phyloP scores from a whole-genome alignment of 2,888 invertebrate species.

The Aphidoletes aphidimyza region DNA sequence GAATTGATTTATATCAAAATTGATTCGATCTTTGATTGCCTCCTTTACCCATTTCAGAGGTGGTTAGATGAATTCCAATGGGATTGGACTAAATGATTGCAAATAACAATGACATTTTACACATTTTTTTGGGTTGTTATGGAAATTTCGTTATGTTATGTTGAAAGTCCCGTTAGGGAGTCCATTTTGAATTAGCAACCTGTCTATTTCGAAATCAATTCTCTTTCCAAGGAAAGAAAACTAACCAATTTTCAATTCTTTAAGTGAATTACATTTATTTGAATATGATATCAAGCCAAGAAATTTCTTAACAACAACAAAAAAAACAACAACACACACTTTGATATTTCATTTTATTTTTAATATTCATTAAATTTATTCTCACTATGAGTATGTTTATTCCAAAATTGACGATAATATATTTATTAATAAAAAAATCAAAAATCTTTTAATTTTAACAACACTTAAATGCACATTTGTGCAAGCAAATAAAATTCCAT shows the following conservation, averaged over 20 bases:
- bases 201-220: background rate
- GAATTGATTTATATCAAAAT: conserved; percentile 23
- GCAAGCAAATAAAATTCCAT: background rate
- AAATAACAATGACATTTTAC: background rate
- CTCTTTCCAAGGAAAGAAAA: background rate
- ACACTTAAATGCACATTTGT: background rate
- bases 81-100: background rate
- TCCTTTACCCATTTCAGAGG: conserved; percentile 41
- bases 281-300: conserved; percentile 43
- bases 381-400: background rate
- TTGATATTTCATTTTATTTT: background rate
- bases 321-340: background rate
- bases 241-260: background rate
- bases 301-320: background rate
- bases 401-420: conserved; percentile 49
- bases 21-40: background rate
- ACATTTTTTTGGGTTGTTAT: background rate
- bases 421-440: background rate
- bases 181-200: too few relatives aligned
- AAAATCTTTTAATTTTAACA: background rate
- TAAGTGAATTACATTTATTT: background rate
- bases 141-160: too few relatives aligned
- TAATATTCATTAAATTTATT: background rate
- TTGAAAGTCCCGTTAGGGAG: too few relatives aligned
- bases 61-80: conserved; percentile 10